Evolutionary conservation across 2,888 invertebrate genomes (phyloP).

Genomic region (Adelphocoris suturalis): DNA sequence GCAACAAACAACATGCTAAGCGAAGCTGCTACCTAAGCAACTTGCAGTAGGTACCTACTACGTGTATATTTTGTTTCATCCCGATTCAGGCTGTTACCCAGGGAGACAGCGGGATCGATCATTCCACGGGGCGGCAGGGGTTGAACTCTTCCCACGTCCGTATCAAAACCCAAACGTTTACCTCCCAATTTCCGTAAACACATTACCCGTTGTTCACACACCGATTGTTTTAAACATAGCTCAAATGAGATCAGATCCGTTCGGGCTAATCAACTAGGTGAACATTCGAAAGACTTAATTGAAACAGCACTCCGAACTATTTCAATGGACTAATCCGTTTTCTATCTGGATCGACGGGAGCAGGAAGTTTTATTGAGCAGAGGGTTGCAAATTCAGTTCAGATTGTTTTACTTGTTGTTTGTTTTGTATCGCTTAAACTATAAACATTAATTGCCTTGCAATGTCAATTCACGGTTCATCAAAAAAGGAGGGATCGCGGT

Average conservation of each 20-base stretch:
- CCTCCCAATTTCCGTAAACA: slow-evolving; percentile 64
- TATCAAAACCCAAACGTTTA: slow-evolving; percentile 63
- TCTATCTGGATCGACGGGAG: background rate
- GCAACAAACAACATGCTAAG: too few species aligned
- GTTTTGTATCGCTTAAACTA: too few species aligned
- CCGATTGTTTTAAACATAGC: slow-evolving; percentile 64
- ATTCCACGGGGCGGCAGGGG: slow-evolving; percentile 24
- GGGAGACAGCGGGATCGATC: slow-evolving; percentile 57
- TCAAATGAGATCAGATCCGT: slow-evolving; percentile 19
- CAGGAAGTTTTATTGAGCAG: too few species aligned
- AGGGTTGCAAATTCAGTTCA: too few species aligned
- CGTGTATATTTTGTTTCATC: background rate
- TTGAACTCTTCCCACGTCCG: slow-evolving; percentile 33
- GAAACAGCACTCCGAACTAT: background rate
- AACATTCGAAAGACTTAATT: background rate
- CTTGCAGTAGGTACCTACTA: too few species aligned
- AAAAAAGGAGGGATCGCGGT: too few species aligned
- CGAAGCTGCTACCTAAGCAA: too few species aligned
- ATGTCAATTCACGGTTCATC: too few species aligned
- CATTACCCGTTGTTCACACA: slow-evolving; percentile 36
- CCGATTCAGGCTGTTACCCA: slow-evolving; percentile 21
- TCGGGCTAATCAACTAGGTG: background rate
- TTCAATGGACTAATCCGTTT: background rate
- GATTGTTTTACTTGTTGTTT: too few species aligned
- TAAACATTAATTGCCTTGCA: too few species aligned